Base-by-base conservation (phyloP, 2,113 vertebrate species). In the Mus spicilegus region DNA sequence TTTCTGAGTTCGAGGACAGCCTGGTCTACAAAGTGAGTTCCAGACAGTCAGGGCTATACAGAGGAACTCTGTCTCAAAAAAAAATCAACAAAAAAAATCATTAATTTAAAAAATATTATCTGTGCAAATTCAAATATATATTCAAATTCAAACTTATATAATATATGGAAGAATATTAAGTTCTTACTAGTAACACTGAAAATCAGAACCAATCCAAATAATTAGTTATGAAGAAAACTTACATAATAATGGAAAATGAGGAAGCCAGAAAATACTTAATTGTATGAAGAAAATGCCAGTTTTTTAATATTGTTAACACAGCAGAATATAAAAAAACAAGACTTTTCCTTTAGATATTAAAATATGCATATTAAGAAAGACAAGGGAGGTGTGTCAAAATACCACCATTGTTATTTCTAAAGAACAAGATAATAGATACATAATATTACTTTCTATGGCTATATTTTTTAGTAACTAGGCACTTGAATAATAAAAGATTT, bases 261-360 rank as follows among this genome's bases (percentile, higher is more conserved):
- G 5, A 19, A 90, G 14, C 30, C 46, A 69, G 75, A 91, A 56
- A 49, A 88, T 49, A 6, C 1, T 78, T 90, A 92, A 84, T 28
- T 73, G 16, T 22, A 89, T 51, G 2, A 16, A 39, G 39, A 33
- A 88, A 81, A 89, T 28, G 56, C 61, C n/a, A 65, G 58, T 63
- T 78, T 46, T n/a, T 58, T 22, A 75, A 42, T 67, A 88, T 84
- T 90, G 67, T 26, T 88, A 95, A 61, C 10, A 87, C 58, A 49
- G 61, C 17, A 73, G 19, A 69, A 92, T 90, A 49, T 90, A 85
- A 84, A 51, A 84, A 46, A 67, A 49, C 76, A 54, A 85, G 42
- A 93, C 65, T 30, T 72, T 84, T 85, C 2, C 89, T 94, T 90
- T 89, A 92, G 81, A 63, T 84, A 65, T 49, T 91, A 72, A 84